A percentile compares a stretch with the other conserved stretches of the same genome.
Evolutionary conservation across 2,888 invertebrate genomes (phyloP).

Genomic region (Cheilosia pagana): DNA sequence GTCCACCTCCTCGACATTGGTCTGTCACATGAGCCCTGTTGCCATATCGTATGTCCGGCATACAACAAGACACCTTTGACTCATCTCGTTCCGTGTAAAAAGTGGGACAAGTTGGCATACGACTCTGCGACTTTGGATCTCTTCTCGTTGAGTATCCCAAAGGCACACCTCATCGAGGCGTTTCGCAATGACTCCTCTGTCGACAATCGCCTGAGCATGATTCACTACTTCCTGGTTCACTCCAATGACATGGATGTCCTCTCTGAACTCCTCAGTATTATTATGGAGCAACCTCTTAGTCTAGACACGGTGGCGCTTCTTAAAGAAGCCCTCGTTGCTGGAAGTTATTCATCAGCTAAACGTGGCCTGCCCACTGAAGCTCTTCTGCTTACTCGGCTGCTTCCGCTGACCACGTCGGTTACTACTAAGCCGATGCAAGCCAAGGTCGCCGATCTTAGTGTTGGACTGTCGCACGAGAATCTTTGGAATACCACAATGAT

Average conservation of each 20-base stretch:
- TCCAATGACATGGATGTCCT: conserved; percentile 89
- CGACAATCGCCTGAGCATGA: conserved; percentile 90
- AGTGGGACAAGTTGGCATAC: conserved; percentile 82
- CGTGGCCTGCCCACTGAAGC: conserved; percentile 90
- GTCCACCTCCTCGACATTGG: conserved; percentile 94
- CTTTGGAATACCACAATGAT: conserved; percentile 93
- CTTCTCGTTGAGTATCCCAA: conserved; percentile 87
- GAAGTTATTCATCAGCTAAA: conserved; percentile 88
- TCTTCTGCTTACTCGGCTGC: conserved; percentile 86
- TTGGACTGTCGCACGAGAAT: conserved; percentile 89
- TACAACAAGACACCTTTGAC: conserved; percentile 84
- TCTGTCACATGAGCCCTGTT: conserved; percentile 92
- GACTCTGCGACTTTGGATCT: conserved; percentile 90
- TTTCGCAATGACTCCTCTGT: conserved; percentile 88
- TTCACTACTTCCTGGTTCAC: conserved; percentile 93
- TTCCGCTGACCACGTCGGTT: conserved; percentile 88
- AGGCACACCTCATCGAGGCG: conserved; percentile 87
- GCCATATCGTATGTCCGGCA: conserved; percentile 89
- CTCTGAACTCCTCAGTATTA: conserved; percentile 88
- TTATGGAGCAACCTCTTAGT: conserved; percentile 86
- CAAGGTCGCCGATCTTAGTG: conserved; percentile 84
- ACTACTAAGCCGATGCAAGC: conserved; percentile 82
- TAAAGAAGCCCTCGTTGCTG: conserved; percentile 92
- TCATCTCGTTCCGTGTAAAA: conserved; percentile 87
- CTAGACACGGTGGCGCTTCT: conserved; percentile 86